phyloP scores from a whole-genome alignment of 2,113 vertebrate species.

The Pan paniscus region DNA sequence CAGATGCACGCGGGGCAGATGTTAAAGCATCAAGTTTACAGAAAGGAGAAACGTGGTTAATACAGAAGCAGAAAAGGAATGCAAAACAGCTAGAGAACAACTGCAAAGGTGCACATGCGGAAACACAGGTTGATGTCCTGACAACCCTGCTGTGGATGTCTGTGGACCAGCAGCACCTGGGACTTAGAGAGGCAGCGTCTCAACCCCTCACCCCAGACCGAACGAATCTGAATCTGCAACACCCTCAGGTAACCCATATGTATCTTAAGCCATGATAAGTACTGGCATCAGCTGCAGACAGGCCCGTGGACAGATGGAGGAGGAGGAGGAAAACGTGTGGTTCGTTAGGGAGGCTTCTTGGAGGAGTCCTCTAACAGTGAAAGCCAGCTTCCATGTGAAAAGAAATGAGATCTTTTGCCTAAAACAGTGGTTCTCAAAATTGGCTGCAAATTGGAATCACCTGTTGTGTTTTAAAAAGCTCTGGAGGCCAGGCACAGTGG shows the following conservation, averaged over 20 bases:
- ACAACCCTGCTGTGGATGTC: rapidly evolving
- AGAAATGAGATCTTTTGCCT: not conserved
- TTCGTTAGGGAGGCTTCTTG: not conserved
- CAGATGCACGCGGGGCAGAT: not conserved
- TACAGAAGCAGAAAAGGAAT: not conserved
- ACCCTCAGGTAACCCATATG: not conserved
- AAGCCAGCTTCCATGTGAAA: not conserved
- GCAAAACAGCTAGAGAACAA: not conserved
- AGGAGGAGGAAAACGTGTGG: not conserved
- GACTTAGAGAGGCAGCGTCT: rapidly evolving
- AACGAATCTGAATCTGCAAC: not conserved
- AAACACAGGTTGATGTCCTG: not conserved
- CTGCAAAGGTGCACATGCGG: rapidly evolving
- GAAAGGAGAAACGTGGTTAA: not conserved
- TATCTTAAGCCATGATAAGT: not conserved
- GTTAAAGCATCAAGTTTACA: not conserved
- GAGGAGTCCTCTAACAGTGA: not conserved
- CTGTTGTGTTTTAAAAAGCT: not conserved
- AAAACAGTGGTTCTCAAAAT: not conserved
- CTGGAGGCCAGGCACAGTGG: no score
- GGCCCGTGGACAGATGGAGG: not conserved
- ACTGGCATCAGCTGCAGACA: not conserved
- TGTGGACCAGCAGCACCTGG: not conserved
- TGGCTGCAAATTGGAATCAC: not conserved
- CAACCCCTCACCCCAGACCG: no score